These are phyloP conservation scores for western clawed frog (Xenopus tropicalis) DNA, from an alignment of 2,113 vertebrate genomes.

Conservation along the genomic window DNA sequence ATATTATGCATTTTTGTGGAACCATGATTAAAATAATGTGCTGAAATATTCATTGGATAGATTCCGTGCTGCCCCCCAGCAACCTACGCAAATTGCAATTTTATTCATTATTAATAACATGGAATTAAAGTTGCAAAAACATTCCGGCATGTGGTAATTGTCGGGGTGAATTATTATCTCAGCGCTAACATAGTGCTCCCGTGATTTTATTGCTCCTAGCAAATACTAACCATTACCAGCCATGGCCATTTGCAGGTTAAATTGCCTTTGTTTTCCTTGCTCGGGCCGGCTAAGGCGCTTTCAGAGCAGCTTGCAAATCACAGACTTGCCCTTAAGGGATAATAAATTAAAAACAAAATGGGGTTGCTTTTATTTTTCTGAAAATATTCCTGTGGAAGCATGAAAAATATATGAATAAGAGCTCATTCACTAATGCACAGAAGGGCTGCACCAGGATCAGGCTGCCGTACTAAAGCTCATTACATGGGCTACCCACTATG, in stretches of 20 bases:
- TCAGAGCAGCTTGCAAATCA: conserved; percentile 15
- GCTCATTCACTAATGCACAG: neutral
- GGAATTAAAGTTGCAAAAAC: conserved; percentile 84
- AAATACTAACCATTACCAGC: conserved; percentile 86
- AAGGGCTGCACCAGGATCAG: too few species aligned
- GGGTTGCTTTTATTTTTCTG: neutral
- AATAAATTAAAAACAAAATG: neutral
- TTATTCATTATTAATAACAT: conserved; percentile 99
- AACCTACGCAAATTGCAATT: conserved; percentile 91
- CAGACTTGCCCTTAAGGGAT: neutral
- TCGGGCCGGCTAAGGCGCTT: conserved; percentile 55
- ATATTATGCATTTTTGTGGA: conserved; percentile 77
- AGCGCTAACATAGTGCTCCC: conserved; percentile 76
- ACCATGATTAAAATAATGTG: conserved; percentile 98
- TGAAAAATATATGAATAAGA: neutral
- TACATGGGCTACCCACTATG: too few species aligned
- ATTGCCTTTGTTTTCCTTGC: conserved; percentile 54
- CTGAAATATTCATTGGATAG: conserved; percentile 99
- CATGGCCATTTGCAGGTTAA: conserved; percentile 66
- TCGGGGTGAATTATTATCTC: conserved; percentile 97
- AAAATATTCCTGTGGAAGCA: neutral
- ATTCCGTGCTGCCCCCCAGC: conserved; percentile 85
- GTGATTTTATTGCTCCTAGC: conserved; percentile 85
- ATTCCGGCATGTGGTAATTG: conserved; percentile 89
- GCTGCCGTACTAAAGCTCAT: too few species aligned